These are phyloP conservation scores for Phortica variegata DNA, from an alignment of 1,140 invertebrate genomes.

Conservation along the genomic window DNA sequence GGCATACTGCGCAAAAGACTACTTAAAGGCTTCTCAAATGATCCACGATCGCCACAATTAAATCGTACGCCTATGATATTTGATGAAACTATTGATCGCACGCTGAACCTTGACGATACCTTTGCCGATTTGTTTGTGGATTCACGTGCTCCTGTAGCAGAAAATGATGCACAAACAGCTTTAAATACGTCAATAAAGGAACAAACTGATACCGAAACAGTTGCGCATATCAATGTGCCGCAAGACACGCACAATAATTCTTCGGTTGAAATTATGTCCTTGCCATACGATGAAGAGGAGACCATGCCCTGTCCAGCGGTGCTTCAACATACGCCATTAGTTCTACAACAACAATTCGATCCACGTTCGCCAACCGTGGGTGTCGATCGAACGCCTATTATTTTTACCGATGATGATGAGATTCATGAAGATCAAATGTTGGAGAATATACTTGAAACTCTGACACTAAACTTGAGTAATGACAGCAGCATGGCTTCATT, in stretches of 20 bases:
- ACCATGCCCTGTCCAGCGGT: slow-evolving; percentile 34
- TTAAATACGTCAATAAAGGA: not conserved
- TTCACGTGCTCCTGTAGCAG: slow-evolving; percentile 28
- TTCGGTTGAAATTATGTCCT: slow-evolving; percentile 33
- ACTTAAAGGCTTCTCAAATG: slow-evolving; percentile 44
- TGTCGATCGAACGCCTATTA: slow-evolving; percentile 58
- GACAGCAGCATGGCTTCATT: slow-evolving; percentile 39
- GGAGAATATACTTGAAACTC: slow-evolving; percentile 43
- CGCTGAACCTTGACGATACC: slow-evolving; percentile 47
- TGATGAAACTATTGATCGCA: slow-evolving; percentile 45
- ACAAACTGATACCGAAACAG: not conserved
- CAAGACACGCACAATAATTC: slow-evolving; percentile 27
- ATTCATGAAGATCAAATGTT: slow-evolving; percentile 39
- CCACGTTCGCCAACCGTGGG: slow-evolving; percentile 58
- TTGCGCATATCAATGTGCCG: too few relatives aligned
- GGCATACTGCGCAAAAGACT: slow-evolving; percentile 35
- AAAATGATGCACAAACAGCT: not conserved
- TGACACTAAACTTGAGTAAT: slow-evolving; percentile 40
- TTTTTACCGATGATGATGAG: slow-evolving; percentile 52
- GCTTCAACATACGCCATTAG: slow-evolving; percentile 15
- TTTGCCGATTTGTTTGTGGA: slow-evolving; percentile 51
- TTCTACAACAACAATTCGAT: slow-evolving; percentile 33
- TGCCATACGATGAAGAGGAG: slow-evolving; percentile 36
- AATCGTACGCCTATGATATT: slow-evolving; percentile 58
- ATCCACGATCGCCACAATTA: slow-evolving; percentile 58